phyloP scores from a whole-genome alignment of 2,797 vertebrate genomes.

The Cynopterus sphinx region DNA sequence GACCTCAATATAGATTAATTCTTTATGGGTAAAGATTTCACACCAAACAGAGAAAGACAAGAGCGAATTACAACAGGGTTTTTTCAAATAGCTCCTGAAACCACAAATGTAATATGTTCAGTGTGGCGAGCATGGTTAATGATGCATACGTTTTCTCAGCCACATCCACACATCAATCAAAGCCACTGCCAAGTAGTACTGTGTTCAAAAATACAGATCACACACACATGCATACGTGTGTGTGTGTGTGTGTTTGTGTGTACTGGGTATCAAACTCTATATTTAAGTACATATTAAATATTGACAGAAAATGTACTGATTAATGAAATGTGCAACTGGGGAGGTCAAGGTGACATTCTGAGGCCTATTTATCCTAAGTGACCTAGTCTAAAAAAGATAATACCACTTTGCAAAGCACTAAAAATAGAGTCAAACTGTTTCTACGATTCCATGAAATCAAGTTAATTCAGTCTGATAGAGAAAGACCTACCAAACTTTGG shows the following conservation, averaged over 20 bases:
- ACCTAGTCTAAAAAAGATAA: neutral
- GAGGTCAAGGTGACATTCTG: neutral
- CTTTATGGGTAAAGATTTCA: slow-evolving; percentile 10
- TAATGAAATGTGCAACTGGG: neutral
- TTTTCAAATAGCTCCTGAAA: neutral
- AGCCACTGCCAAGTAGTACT: neutral
- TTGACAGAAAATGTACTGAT: neutral
- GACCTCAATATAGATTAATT: neutral
- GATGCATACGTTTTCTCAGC: neutral
- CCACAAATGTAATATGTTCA: neutral
- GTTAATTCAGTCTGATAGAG: neutral
- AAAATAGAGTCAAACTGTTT: neutral
- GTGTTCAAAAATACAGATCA: neutral
- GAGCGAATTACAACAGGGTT: neutral
- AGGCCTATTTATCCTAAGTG: neutral
- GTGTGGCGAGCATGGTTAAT: slow-evolving; percentile 5
- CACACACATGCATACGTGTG: neutral
- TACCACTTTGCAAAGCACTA: neutral
- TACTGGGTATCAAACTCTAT: neutral
- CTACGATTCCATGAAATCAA: neutral
- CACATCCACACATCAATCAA: neutral
- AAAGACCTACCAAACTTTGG: neutral
- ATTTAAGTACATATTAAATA: neutral
- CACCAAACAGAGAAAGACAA: slow-evolving; percentile 21
- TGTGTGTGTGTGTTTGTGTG: neutral